Evolutionary conservation across 2,797 vertebrate genomes (phyloP).

Genomic region (Bovichtus diacanthus): DNA sequence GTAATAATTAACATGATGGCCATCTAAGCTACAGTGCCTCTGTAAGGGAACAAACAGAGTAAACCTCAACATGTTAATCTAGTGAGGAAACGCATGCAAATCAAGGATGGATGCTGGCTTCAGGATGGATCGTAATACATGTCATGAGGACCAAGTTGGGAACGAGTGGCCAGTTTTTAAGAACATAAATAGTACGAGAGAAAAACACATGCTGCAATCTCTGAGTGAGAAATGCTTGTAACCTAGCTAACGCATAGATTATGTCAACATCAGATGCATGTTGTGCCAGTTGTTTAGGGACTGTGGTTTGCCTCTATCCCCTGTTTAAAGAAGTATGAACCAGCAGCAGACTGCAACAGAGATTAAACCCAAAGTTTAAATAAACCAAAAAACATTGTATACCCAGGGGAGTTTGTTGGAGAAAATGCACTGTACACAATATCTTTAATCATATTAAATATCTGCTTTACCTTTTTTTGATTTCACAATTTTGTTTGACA

Average conservation of each 20-base stretch:
- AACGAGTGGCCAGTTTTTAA: not conserved
- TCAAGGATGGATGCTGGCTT: slow-evolving; percentile 6
- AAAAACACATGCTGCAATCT: not conserved
- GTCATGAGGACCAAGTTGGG: not conserved
- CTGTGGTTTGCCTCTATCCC: not conserved
- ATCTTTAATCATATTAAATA: not conserved
- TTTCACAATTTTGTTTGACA: not conserved
- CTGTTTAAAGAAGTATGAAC: slow-evolving; percentile 6
- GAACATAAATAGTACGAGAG: not conserved
- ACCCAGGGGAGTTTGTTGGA: no score
- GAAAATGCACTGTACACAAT: slow-evolving; percentile 39
- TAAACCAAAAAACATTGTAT: no score
- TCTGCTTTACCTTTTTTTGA: not conserved
- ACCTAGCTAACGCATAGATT: not conserved
- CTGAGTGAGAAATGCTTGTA: not conserved
- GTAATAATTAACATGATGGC: not conserved
- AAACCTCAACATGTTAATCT: not conserved
- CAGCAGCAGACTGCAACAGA: slow-evolving; percentile 35
- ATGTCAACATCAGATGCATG: not conserved
- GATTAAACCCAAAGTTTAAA: not conserved
- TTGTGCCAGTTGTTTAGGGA: not conserved
- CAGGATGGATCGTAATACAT: not conserved
- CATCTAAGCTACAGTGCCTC: not conserved
- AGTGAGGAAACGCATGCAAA: not conserved
- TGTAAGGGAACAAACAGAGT: not conserved